phyloP scores from a whole-genome alignment of 2,888 invertebrate genomes.

The Candidula unifasciata region DNA sequence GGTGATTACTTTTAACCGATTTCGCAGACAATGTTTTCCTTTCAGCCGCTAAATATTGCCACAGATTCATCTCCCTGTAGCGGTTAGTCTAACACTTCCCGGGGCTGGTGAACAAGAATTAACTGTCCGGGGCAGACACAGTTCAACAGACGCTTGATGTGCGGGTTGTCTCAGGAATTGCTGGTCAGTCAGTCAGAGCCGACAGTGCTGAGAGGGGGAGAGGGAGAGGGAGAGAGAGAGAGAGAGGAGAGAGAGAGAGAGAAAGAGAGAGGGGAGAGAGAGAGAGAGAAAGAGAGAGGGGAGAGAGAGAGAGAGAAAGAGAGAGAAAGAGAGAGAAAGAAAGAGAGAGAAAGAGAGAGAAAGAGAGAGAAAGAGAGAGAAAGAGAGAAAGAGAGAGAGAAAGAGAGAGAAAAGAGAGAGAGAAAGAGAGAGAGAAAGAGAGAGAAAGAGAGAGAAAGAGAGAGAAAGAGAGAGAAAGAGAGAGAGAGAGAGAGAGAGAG shows the following conservation, averaged over 20 bases:
- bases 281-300: not conserved
- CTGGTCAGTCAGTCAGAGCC: not conserved
- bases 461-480: not conserved
- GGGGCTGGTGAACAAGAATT: too few species aligned
- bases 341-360: not conserved
- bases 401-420: not conserved
- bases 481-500: not conserved
- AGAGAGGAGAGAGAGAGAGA: conserved; percentile 8
- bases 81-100: not conserved
- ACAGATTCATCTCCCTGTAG: not conserved
- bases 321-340: not conserved
- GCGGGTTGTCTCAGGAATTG: not conserved
- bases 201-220: not conserved
- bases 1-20: too few species aligned
- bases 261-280: not conserved
- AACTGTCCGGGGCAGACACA: too few species aligned
- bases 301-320: not conserved
- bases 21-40: too few species aligned
- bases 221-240: not conserved
- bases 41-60: too few species aligned
- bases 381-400: not conserved
- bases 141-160: too few species aligned
- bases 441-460: not conserved
- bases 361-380: not conserved
- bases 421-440: not conserved